Percentiles rank a stretch among this genome's conserved stretches.
Conservation (phyloP, 2,113 vertebrate species). For the Epinephelus cyanopodus region DNA sequence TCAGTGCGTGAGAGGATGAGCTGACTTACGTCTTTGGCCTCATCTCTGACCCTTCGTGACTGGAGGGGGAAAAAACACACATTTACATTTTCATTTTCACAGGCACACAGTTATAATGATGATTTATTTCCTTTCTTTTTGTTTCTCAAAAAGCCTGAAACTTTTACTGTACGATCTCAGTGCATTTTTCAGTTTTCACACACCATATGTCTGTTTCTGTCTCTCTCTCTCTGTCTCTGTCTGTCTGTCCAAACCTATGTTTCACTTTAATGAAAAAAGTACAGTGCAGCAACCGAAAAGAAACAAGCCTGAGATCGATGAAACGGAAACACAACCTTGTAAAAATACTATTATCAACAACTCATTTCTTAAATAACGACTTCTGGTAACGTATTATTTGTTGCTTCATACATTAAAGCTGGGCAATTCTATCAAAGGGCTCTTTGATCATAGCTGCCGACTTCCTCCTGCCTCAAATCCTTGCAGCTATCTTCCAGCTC, state of each 20-base stretch:
- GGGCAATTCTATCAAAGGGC: conserved; percentile 53
- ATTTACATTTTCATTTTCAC: conserved; percentile 38
- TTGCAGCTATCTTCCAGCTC: conserved; percentile 62
- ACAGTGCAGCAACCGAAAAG: conserved; percentile 4
- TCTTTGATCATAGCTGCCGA: conserved; percentile 60
- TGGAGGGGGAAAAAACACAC: conserved; percentile 82
- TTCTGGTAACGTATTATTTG: conserved; percentile 48
- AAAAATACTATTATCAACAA: conserved; percentile 3
- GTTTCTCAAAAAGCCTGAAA: not conserved
- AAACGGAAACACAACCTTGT: conserved; percentile 22
- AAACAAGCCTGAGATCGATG: not conserved
- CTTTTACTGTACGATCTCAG: not conserved
- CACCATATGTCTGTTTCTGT: conserved; percentile 12
- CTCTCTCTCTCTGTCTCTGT: conserved; percentile 15
- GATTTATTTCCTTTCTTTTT: not conserved
- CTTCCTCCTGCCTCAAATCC: conserved; percentile 49
- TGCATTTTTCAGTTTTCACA: not conserved
- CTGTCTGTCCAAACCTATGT: not conserved
- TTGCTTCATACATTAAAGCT: conserved; percentile 53
- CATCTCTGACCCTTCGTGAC: conserved; percentile 94
- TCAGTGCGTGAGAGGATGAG: conserved; percentile 23
- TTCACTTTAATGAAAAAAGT: not conserved
- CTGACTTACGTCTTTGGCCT: conserved; percentile 83
- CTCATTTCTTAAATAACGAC: conserved; percentile 34
- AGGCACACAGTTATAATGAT: conserved; percentile 2